Evolutionary conservation across 2,113 vertebrate species (phyloP).

Genomic region (Mola mola): DNA sequence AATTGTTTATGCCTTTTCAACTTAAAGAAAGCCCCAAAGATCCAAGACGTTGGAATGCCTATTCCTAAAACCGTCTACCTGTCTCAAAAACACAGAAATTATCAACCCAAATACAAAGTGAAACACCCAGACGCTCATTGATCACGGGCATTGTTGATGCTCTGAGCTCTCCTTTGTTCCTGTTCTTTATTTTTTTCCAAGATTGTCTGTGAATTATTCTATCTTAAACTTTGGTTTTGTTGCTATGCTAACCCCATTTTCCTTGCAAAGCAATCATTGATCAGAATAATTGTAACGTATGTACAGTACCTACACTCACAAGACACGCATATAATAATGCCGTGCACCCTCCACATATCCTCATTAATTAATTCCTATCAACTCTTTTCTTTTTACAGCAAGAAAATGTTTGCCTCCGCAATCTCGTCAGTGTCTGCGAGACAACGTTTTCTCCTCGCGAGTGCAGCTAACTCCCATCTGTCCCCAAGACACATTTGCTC

Average conservation of each 20-base stretch:
- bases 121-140: conserved; percentile 1
- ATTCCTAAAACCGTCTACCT: too few relatives aligned
- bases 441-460: conserved; percentile 58
- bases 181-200: not conserved
- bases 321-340: conserved; percentile 1
- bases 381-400: conserved; percentile 13
- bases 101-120: too few relatives aligned
- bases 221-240: not conserved
- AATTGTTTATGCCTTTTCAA: conserved; percentile 1
- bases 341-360: conserved; percentile 5
- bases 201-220: not conserved
- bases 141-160: not conserved
- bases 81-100: too few relatives aligned
- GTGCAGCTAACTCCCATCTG: conserved; percentile 54
- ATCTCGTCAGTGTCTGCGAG: conserved; percentile 42
- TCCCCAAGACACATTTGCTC: conserved; percentile 59
- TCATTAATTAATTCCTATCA: conserved; percentile 28
- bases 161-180: not conserved
- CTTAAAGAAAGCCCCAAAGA: conserved; percentile 10
- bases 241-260: not conserved
- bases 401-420: conserved; percentile 33
- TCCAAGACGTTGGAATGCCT: too few relatives aligned
- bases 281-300: conserved; percentile 15
- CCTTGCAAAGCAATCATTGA: conserved; percentile 15
- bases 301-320: not conserved